These are phyloP conservation scores for Parazoanthus darwini DNA, from an alignment of 92 coral and sea anemone genomes.

Conservation along the genomic window DNA sequence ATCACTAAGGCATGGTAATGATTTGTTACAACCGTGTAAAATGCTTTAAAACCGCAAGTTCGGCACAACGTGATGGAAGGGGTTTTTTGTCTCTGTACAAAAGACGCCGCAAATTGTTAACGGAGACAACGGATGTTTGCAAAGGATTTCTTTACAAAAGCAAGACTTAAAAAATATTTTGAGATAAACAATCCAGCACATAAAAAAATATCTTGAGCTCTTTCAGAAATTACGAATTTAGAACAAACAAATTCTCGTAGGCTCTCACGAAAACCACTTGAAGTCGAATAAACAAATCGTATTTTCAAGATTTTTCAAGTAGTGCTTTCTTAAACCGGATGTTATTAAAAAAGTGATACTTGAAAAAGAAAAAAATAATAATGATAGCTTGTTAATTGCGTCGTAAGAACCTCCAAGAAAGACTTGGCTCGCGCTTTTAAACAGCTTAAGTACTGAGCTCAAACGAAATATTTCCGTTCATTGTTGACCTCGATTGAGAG, in stretches of 20 bases:
- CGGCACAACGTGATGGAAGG: background rate
- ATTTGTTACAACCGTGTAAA: slow-evolving; percentile 27
- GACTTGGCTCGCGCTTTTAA: slow-evolving; percentile 53
- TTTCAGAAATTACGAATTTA: background rate
- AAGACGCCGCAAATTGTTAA: slow-evolving; percentile 31
- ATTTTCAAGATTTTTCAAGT: slow-evolving; percentile 45
- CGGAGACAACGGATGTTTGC: slow-evolving; percentile 22
- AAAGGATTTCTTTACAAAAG: slow-evolving; percentile 10
- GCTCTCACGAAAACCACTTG: background rate
- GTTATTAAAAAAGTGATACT: slow-evolving; percentile 60
- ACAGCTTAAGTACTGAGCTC: slow-evolving; percentile 31
- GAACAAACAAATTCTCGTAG: background rate
- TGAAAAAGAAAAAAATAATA: slow-evolving; percentile 49
- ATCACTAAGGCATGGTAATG: slow-evolving; percentile 20
- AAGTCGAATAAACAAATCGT: slow-evolving; percentile 29
- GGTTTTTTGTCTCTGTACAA: slow-evolving; percentile 19
- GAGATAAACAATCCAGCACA: background rate
- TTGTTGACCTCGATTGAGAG: slow-evolving; percentile 13
- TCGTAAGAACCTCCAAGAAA: slow-evolving; percentile 78
- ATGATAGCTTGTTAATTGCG: slow-evolving; percentile 77
- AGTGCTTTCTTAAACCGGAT: slow-evolving; percentile 70
- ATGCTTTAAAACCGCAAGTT: slow-evolving; percentile 33
- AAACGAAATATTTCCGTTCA: slow-evolving; percentile 32
- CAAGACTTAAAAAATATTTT: background rate
- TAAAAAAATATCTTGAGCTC: background rate